phyloP scores from a whole-genome alignment of 2,113 vertebrate species.

The Phylloscopus trochiloides region DNA sequence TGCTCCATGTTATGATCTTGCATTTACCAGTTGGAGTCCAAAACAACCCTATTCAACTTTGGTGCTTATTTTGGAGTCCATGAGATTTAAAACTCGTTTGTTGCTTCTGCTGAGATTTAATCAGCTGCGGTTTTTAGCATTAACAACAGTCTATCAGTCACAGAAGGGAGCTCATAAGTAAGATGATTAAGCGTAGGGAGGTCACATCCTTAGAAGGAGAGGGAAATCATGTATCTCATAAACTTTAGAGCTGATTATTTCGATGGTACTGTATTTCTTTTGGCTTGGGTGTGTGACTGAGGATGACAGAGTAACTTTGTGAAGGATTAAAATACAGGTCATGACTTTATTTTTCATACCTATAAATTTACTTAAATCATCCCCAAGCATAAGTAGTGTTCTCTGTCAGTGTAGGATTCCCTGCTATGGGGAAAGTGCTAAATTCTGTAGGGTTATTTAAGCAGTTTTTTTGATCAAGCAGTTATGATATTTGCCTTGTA shows the following conservation, averaged over 20 bases:
- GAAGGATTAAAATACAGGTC: not conserved
- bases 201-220: not conserved
- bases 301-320: not conserved
- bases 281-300: not conserved
- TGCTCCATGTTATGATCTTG: not conserved
- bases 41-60: not conserved
- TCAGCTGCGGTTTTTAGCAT: not conserved
- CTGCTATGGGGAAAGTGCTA: not conserved
- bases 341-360: not conserved
- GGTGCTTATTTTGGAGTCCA: not conserved
- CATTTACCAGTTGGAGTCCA: not conserved
- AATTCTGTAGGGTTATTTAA: not conserved
- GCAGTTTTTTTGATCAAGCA: accelerated
- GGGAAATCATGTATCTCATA: not conserved
- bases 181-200: not conserved
- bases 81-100: not conserved
- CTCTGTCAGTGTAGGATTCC: not conserved
- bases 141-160: not conserved
- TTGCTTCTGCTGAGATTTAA: not conserved
- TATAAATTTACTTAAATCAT: not conserved
- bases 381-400: not conserved
- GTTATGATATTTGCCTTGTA: not conserved
- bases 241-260: not conserved
- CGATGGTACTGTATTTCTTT: not conserved
- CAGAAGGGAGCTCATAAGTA: not conserved